Evolutionary conservation across 2,113 vertebrate genomes (phyloP), one percentile per base, ranked within the genome.

Genomic region (Triplophysa dalaica): DNA sequence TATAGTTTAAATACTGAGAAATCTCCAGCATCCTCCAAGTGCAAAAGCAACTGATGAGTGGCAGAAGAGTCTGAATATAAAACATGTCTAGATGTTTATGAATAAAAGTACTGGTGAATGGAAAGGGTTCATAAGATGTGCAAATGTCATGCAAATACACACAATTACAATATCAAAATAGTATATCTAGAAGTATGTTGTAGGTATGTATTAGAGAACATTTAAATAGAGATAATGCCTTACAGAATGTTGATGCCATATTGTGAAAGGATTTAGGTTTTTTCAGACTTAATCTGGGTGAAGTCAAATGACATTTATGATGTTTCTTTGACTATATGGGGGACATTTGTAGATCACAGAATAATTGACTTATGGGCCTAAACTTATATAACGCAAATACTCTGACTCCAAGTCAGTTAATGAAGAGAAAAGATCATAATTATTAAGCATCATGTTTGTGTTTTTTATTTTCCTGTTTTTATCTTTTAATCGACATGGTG

Each of bases 181-280:
- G 72, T 63, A 24, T 29, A 75, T 26, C 5, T 54, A 70, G 33
- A 12, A 70, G 24, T 33, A 24, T 16, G 12, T 17, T 50, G 9
- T 67, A 11, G 19, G 13, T 68, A 19, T 41, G 13, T n/a, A 41
- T 54, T 69, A 52, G 14, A 50, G 63, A 17, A 26, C 68, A 50
- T 69, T 43, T 45, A 24, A 45, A 56, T 62, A 17, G 58, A 17
- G 43, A 76, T 60, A 17, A 68, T 81, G 79, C 70, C 70, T 84
- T 79, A 78, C 45, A 70, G 45, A 80, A 64, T 70, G 69, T 56
- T 58, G 50, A 70, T 52, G 60, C 65, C 65, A 72, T 70, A 83
- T 17, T 60, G 56, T 58, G 70, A 78, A 26, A 22, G 17, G 12
- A 21, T 48, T 70, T 24, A 17, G 10, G 68, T 26, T 2, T 58